Conservation (phyloP, 2,113 vertebrate species). For the Gymnogyps californianus region DNA sequence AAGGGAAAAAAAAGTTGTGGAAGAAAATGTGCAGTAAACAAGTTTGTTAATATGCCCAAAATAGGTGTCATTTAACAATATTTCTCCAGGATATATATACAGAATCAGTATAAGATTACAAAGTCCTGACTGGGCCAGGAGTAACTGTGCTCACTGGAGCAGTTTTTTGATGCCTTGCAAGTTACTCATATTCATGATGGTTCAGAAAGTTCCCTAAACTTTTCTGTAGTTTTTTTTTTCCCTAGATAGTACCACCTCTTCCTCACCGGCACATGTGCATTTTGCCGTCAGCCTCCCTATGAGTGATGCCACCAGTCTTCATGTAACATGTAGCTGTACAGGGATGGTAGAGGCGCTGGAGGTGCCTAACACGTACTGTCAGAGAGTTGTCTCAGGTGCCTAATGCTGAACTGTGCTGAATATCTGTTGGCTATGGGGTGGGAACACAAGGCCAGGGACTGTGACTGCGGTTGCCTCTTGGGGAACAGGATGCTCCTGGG, state of each 20-base stretch:
- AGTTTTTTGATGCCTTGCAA: background rate
- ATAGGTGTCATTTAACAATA: background rate
- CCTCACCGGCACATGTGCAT: background rate
- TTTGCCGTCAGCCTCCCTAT: background rate
- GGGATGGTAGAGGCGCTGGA: background rate
- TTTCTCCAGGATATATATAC: background rate
- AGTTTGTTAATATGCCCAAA: background rate
- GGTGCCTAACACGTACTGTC: rapidly evolving
- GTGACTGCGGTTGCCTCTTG: background rate
- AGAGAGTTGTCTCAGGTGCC: background rate
- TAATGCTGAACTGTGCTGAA: background rate
- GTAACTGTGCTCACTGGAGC: background rate
- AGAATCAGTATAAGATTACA: background rate
- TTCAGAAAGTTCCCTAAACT: background rate
- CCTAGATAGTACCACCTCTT: background rate
- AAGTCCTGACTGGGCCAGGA: background rate
- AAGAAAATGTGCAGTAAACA: background rate
- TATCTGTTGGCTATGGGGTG: background rate
- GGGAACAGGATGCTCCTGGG: background rate
- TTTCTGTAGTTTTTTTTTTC: background rate
- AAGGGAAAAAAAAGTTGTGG: background rate
- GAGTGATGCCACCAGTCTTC: background rate
- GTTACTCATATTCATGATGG: background rate
- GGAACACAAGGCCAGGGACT: background rate
- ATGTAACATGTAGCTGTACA: rapidly evolving